A percentile compares a stretch with the other conserved stretches of the same genome.
Conservation (phyloP, 2,113 vertebrate species). For the Apistogramma diplotaenia region DNA sequence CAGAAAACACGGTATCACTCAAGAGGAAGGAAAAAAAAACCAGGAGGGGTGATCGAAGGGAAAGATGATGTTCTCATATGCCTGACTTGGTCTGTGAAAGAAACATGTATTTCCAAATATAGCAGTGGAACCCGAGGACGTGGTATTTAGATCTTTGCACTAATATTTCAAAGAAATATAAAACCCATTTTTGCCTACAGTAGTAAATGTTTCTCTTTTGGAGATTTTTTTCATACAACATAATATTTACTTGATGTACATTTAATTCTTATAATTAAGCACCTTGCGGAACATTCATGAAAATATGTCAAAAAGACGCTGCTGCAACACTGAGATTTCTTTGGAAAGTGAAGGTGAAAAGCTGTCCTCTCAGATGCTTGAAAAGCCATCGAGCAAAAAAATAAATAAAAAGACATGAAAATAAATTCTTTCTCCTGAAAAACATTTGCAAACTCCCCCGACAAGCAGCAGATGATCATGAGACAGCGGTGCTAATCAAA, state of each 20-base stretch:
- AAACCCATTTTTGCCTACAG: not conserved
- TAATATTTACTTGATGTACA: no score
- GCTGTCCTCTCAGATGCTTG: not conserved
- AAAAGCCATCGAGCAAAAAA: not conserved
- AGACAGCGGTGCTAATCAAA: not conserved
- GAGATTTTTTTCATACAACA: not conserved
- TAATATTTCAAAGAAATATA: not conserved
- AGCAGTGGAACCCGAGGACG: constrained; percentile 26
- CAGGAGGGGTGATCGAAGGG: constrained; percentile 40
- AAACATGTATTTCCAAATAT: constrained; percentile 49
- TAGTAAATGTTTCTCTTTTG: not conserved
- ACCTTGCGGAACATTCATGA: no score
- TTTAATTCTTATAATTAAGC: no score
- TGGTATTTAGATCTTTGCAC: constrained; percentile 29
- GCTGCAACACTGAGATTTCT: not conserved
- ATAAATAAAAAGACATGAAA: rapidly evolving
- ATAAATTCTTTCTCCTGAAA: not conserved
- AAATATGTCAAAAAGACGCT: not conserved
- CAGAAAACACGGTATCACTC: constrained; percentile 69
- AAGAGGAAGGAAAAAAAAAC: constrained; percentile 46
- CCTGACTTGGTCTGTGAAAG: constrained; percentile 43
- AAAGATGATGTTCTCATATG: constrained; percentile 54
- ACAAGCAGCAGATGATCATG: not conserved
- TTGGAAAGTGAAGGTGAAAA: not conserved
- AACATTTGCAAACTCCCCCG: not conserved